These are phyloP conservation scores for Pocillopora grandis DNA, from an alignment of 92 coral and sea anemone species.

Conservation along the genomic window DNA sequence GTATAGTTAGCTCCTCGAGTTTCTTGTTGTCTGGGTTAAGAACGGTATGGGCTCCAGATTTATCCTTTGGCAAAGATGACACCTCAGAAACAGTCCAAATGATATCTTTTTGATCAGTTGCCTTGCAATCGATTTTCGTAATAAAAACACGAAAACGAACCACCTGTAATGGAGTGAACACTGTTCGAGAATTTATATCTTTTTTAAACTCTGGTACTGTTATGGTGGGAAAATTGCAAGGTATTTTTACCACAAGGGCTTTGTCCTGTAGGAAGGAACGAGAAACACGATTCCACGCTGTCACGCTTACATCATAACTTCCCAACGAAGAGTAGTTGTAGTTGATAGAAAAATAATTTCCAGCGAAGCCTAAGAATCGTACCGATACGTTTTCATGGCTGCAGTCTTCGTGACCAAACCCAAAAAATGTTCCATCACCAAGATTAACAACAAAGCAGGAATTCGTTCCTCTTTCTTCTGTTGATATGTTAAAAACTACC, in stretches of 20 bases:
- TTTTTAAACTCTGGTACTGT: conserved; percentile 43
- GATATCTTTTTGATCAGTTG: conserved; percentile 53
- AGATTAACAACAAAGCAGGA: conserved; percentile 53
- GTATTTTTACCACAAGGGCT: conserved; percentile 59
- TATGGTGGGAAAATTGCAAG: conserved; percentile 68
- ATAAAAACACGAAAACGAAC: conserved; percentile 27
- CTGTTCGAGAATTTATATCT: conserved; percentile 35
- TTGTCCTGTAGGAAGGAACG: conserved; percentile 23
- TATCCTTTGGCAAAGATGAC: conserved; percentile 5
- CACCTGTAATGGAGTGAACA: conserved; percentile 32
- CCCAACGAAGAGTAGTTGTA: conserved; percentile 55
- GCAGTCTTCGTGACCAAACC: conserved; percentile 58
- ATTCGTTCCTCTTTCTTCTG: conserved; percentile 59
- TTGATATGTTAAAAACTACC: conserved; percentile 41
- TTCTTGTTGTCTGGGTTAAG: conserved; percentile 31
- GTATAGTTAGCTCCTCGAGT: conserved; percentile 24
- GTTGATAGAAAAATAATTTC: conserved; percentile 17
- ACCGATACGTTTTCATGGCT: conserved; percentile 10
- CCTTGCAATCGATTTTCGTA: conserved; percentile 51
- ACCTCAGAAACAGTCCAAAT: conserved; percentile 42
- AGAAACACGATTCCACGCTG: conserved; percentile 67
- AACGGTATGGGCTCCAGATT: background rate
- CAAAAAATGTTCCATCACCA: conserved; percentile 66
- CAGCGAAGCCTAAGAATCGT: conserved; percentile 22
- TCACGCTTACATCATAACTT: conserved; percentile 33